Evolutionary conservation across 2,888 invertebrate species (phyloP).

Genomic region (Orthonychiurus folsomi): DNA sequence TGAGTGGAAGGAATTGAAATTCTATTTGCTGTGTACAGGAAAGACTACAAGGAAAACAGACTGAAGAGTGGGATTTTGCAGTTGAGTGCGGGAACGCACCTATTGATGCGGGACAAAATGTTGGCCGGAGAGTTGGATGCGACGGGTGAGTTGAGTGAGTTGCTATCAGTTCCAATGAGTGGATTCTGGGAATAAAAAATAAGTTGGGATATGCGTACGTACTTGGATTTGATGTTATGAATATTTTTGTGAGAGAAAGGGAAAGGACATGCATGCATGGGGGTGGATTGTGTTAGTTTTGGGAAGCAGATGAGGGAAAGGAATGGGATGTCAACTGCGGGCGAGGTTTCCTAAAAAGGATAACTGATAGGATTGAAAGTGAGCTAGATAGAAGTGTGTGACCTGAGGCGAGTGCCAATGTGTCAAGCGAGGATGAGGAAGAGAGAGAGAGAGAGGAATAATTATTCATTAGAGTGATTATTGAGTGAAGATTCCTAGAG

Average conservation of each 20-base stretch:
- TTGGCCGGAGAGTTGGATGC: background rate
- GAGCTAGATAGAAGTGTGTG: conserved; percentile 1
- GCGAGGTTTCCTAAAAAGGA: no score
- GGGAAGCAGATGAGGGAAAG: background rate
- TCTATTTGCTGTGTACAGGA: no score
- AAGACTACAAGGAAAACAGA: background rate
- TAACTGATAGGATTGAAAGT: conserved; percentile 1
- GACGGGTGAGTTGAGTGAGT: background rate
- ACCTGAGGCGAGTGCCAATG: background rate
- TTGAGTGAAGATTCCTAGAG: background rate
- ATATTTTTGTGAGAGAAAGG: no score
- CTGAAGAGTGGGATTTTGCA: background rate
- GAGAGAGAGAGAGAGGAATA: background rate
- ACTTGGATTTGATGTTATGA: no score
- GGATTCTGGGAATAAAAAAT: no score
- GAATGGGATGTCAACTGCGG: background rate
- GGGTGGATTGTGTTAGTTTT: background rate
- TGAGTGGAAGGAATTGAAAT: background rate
- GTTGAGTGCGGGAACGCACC: background rate
- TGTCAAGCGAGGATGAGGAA: background rate
- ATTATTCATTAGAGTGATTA: background rate
- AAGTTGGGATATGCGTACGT: no score
- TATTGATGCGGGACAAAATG: background rate
- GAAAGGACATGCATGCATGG: no score
- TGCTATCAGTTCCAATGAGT: no score